Base-by-base conservation (phyloP, 1,140 invertebrate species). In the Hyles euphorbiae region DNA sequence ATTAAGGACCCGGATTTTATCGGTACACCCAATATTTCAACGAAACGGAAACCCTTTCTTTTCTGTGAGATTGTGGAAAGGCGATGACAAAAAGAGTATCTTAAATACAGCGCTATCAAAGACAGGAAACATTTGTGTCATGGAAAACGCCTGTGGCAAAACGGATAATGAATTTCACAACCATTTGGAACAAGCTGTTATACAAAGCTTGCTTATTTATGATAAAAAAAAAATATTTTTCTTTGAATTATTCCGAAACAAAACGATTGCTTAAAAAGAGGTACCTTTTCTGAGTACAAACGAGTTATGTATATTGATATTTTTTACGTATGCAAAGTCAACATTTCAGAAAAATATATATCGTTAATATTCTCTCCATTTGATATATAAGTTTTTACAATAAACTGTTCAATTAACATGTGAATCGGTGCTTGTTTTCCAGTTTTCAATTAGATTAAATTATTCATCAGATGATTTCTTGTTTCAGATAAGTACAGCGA, bases 401-500 rank as follows among this genome's bases (percentile, higher is more conserved):
- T 22, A 22, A 22, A 22, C 22, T 22, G 22, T 22, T 22, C 22
- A 22, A 22, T 22, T 22, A 22, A 22, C 22, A 22, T 22, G 22
- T 22, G 22, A 22, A 22, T 22, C 22, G 22, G 22, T 22, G 22
- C 22, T 22, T 22, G 22, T 22, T 22, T 22, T 22, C 40, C 8
- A 54, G 6, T 36, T 40, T 36, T 4, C 11, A 53, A n/a, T 43
- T 53, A 5, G 8, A 54, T 54, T 8, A 22, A 5, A 44, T 44
- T 8, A 36, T 53, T 54, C 3, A 54, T 54, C 36, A 40, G 8
- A 1, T 40, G 5, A 40, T 40, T 64, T 49, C 56, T 68, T 68
- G 66, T 68, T 68, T 57, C 62, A 68, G 66, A 65, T 61, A 62
- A 53, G 51, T 58, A 40, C 56, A 43, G 12, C 22, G 22, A 53